Evolutionary conservation across 1,140 invertebrate species (phyloP), one percentile per base, ranked within the genome.

Genomic region (Leptoteleia sp.): DNA sequence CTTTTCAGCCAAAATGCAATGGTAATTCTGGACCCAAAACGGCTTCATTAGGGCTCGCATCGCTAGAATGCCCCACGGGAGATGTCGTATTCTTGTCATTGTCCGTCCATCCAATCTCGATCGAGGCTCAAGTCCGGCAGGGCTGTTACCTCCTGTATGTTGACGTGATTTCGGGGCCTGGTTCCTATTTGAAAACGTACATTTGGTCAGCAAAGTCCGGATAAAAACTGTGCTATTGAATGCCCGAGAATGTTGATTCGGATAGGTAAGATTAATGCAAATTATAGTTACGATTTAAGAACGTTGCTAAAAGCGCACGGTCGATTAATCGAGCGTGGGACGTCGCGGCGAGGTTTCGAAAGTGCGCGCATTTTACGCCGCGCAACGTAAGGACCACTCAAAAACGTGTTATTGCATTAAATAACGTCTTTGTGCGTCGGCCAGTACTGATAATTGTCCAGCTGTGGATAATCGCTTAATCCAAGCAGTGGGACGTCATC

Each of bases 11-110:
- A 40, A 42, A 48, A 57, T 64, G 79, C 82, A 72, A 81, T 76
- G 76, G 76, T 73, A 57, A 65, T 62, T 76, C 48, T 45, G 65
- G 76, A 43, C 55, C 75, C 64, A 81, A 85, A 84, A 85, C 79
- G 55, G 72, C 83, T 85, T 85, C 82, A 84, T 85, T 85, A 85
- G 64, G 48, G 71, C 17, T 31, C 12, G 27, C 59, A 68, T 82
- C 55, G 43, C 54, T 68, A 52, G 59, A 37, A 76, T 83, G 59
- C 71, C 78, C 76, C 71, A 76, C 73, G 40, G 67, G 50, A 72
- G 55, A 80, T 43, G 35, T 61, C 65, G 59, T 50, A 43, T 71
- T 75, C 72, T 75, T 79, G 78, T 82, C 81, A 82, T 81, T 70
- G 70, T 80, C 55, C 64, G 65, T 79, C 70, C 38, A 13, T 47